Conservation (phyloP, 2,797 vertebrate genomes). For the Gadopsis bispinosus region DNA sequence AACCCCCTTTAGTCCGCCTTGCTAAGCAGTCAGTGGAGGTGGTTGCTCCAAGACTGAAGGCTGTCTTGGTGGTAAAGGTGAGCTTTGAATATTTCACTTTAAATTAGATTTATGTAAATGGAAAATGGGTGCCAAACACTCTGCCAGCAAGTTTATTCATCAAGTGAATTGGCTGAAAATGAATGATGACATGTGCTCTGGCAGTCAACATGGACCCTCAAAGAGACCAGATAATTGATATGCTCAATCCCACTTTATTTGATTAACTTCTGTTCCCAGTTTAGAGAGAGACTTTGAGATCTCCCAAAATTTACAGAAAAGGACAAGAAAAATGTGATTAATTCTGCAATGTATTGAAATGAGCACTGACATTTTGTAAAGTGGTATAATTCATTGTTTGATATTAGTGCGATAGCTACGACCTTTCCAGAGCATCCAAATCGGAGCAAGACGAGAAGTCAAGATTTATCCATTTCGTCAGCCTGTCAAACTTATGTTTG, state of each 20-base stretch:
- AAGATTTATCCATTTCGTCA: conserved; percentile 15
- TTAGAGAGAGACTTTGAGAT: conserved; percentile 46
- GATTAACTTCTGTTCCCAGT: conserved; percentile 73
- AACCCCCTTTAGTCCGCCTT: conserved; percentile 13
- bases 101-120: conserved; percentile 82
- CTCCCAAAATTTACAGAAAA: conserved; percentile 42
- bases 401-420: conserved; percentile 33
- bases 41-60: conserved; percentile 40
- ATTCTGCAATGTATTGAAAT: conserved; percentile 40
- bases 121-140: conserved; percentile 70
- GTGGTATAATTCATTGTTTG: conserved; percentile 32
- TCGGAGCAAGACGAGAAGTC: conserved; percentile 25
- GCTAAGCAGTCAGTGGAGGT: conserved; percentile 25
- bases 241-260: conserved; percentile 74
- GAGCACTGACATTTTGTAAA: conserved; percentile 28
- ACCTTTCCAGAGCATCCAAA: conserved; percentile 26
- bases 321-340: conserved; percentile 39
- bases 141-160: conserved; percentile 75
- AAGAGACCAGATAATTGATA: conserved; percentile 77
- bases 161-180: conserved; percentile 78
- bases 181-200: conserved; percentile 69
- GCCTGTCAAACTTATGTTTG: conserved; percentile 7
- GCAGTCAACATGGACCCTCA: conserved; percentile 55
- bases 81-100: conserved; percentile 74
- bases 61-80: conserved; percentile 68